phyloP scores from a whole-genome alignment of 2,113 vertebrate species.

The Ascaphus truei region DNA sequence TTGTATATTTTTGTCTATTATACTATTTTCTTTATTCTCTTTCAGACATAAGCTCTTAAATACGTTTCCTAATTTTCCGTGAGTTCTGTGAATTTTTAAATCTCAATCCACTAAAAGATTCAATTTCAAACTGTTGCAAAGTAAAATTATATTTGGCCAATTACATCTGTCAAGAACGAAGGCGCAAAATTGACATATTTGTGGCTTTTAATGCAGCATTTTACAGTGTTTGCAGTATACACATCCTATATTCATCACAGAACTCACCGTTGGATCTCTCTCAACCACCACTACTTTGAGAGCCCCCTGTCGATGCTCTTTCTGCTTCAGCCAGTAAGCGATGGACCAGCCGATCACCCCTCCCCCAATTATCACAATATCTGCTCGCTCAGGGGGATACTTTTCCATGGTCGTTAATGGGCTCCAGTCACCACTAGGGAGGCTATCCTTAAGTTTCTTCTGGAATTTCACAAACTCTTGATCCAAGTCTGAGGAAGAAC shows the following conservation, averaged over 20 bases:
- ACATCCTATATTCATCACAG: background rate
- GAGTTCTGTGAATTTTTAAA: too few species aligned
- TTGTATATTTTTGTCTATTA: too few species aligned
- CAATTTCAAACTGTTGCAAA: too few species aligned
- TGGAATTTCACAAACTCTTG: constrained; percentile 48
- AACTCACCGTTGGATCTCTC: constrained; percentile 76
- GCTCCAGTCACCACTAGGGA: constrained; percentile 63
- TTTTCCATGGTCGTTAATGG: constrained; percentile 30
- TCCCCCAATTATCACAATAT: constrained; percentile 83
- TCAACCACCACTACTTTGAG: constrained; percentile 82
- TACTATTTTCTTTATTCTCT: too few species aligned
- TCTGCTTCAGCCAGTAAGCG: constrained; percentile 86
- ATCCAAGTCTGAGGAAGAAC: constrained; percentile 58
- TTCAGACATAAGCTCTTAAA: too few species aligned
- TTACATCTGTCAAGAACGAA: too few species aligned
- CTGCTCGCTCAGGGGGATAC: constrained; percentile 70
- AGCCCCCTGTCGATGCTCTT: constrained; percentile 49
- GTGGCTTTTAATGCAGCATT: too few species aligned
- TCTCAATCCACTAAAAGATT: too few species aligned
- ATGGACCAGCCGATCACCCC: constrained; percentile 87
- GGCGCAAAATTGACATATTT: too few species aligned
- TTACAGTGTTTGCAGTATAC: too few species aligned
- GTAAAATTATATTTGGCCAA: too few species aligned
- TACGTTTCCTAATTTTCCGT: too few species aligned
- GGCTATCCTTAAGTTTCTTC: constrained; percentile 48